phyloP scores from a whole-genome alignment of 2,888 invertebrate genomes.

The Andrena haemorrhoa region DNA sequence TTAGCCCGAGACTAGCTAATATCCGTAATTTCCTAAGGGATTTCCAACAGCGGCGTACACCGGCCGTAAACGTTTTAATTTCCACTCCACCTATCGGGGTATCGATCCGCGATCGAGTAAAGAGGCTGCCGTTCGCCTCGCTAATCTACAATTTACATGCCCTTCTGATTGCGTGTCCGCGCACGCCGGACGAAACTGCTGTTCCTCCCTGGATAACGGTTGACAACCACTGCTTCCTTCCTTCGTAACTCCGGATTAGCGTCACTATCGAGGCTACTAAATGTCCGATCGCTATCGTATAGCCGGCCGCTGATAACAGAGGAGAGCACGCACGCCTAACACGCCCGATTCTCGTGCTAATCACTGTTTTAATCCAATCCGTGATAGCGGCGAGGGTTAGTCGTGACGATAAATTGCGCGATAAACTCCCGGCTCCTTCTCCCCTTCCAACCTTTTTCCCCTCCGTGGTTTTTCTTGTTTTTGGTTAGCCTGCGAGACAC shows the following conservation, averaged over 20 bases:
- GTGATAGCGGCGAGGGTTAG: conserved; percentile 74
- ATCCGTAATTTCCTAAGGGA: conserved; percentile 55
- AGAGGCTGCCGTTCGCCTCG: conserved; percentile 44
- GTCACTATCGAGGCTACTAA: conserved; percentile 81
- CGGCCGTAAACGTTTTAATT: conserved; percentile 59
- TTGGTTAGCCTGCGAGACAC: conserved; percentile 65
- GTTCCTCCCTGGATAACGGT: conserved; percentile 71
- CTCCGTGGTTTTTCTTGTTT: conserved; percentile 26
- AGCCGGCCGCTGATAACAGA: conserved; percentile 66
- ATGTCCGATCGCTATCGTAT: conserved; percentile 80
- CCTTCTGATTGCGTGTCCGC: conserved; percentile 72
- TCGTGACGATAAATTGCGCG: conserved; percentile 77
- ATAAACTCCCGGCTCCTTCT: conserved; percentile 61
- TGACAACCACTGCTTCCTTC: conserved; percentile 77
- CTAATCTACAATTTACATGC: conserved; percentile 74
- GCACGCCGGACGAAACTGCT: conserved; percentile 57
- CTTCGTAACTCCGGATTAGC: conserved; percentile 80
- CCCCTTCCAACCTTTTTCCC: conserved; percentile 39
- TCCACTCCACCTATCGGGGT: conserved; percentile 41
- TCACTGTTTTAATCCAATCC: conserved; percentile 81
- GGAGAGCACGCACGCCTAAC: conserved; percentile 74
- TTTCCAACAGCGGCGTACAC: conserved; percentile 24
- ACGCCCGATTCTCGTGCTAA: conserved; percentile 78
- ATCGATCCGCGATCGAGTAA: conserved; percentile 54
- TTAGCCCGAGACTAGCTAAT: conserved; percentile 36